These are phyloP conservation scores for Eolophus roseicapilla DNA, from an alignment of 2,113 vertebrate genomes.

Conservation along the genomic window DNA sequence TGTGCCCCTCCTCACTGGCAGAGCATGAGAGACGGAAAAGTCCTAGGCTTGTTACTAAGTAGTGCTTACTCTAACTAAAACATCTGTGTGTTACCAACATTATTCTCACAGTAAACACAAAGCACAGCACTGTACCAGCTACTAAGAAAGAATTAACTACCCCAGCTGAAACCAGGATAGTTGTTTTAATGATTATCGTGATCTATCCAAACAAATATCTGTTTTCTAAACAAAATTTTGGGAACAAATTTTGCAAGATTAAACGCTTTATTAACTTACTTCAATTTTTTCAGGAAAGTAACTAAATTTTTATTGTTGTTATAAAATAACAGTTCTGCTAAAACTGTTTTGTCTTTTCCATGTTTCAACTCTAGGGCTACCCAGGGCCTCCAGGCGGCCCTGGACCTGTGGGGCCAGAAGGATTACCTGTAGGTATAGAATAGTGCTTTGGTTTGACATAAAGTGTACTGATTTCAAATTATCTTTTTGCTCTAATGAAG, in stretches of 20 bases:
- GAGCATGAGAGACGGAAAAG: not conserved
- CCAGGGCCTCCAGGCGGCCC: constrained; percentile 85
- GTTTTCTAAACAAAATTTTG: not conserved
- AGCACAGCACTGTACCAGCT: not conserved
- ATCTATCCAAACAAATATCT: not conserved
- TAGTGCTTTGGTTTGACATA: not conserved
- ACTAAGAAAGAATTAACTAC: not conserved
- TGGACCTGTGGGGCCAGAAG: constrained; percentile 86
- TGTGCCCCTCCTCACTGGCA: not conserved
- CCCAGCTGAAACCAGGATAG: not conserved
- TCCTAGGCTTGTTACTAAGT: not conserved
- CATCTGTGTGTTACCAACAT: not conserved
- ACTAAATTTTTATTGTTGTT: not conserved
- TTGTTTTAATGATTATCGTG: not conserved
- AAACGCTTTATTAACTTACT: not conserved
- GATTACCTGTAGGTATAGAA: constrained; percentile 84
- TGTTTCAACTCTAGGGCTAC: constrained; percentile 84
- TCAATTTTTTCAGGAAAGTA: not conserved
- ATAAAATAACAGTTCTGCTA: not conserved
- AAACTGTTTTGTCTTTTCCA: not conserved
- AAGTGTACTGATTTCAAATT: not conserved
- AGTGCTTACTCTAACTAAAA: not conserved
- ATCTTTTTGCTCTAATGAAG: not conserved
- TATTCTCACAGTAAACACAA: not conserved
- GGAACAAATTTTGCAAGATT: not conserved